Evolutionary conservation across 2,797 vertebrate species (phyloP).

Genomic region (Rhynchotus rufescens): DNA sequence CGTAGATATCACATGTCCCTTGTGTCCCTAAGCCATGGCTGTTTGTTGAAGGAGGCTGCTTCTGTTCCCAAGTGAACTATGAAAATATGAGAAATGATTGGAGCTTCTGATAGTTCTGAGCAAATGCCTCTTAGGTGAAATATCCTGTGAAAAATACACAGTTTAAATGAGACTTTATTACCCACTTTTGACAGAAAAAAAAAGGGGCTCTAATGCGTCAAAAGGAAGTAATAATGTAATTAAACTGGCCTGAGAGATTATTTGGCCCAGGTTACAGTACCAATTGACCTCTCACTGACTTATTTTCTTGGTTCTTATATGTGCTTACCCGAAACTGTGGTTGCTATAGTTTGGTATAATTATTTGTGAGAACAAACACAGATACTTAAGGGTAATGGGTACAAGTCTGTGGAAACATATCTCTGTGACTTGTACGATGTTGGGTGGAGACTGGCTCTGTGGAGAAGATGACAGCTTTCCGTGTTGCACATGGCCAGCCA

Average conservation of each 20-base stretch:
- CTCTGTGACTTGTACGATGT: background rate
- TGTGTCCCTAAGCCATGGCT: background rate
- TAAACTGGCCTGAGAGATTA: background rate
- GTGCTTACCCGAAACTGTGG: background rate
- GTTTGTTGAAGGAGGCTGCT: background rate
- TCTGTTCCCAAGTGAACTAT: background rate
- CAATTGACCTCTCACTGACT: background rate
- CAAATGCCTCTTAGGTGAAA: background rate
- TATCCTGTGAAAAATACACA: background rate
- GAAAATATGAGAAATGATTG: background rate
- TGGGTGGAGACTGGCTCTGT: background rate
- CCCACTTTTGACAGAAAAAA: background rate
- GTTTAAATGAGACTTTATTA: background rate
- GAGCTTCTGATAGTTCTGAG: background rate
- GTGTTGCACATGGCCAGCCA: background rate
- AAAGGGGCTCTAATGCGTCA: background rate
- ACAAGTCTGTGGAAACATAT: background rate
- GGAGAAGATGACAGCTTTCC: background rate
- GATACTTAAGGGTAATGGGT: background rate
- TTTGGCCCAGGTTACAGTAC: background rate
- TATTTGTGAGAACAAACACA: background rate
- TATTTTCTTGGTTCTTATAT: background rate
- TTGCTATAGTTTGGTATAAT: background rate
- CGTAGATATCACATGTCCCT: background rate
- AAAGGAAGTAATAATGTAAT: background rate